Evolutionary conservation across 1,140 invertebrate species (phyloP), one percentile per base, ranked within the genome.

Genomic region (Episyrphus balteatus): DNA sequence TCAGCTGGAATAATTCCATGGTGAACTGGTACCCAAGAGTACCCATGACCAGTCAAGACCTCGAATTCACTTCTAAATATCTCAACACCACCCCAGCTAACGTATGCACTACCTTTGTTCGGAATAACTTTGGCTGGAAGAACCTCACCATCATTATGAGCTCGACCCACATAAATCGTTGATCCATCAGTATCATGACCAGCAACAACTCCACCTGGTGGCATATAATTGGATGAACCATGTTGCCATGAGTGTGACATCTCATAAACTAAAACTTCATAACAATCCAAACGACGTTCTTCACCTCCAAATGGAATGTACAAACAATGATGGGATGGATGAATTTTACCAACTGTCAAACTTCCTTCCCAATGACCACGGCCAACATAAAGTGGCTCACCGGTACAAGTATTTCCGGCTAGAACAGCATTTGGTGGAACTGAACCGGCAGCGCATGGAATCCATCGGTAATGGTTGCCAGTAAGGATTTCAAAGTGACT

Each of bases 321-420:
- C 13, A 80, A 71, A 42, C 74, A 77, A 13, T 74, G 75, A 51
- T 86, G 83, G 37, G 77, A 81, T 1, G 76, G 75, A 57, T 85
- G 82, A 19, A 86, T 69, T 73, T 87, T 87, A 56, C 84, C 85
- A 46, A 84, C 73, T 2, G 80, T 81, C 50, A 83, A 56, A 44
- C 82, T 78, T 10, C 77, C 75, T 31, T 74, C 65, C 47, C 82
- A 74, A 42, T 73, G 67, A 0, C 72, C 75, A 33, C 82, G 70
- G 21, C 81, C 82, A 45, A 84, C 73, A 56, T 79, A 85, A 1
- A 84, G 62, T 0, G 74, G 71, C 60, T 85, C 82, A 0, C 75
- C 80, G 19, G 63, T 67, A 39, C 71, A 64, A 0, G 79, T 79
- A 46, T 69, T 70, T 10, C 82, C 82, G 8, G 71, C 79, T 33